Evolutionary conservation across 2,797 vertebrate genomes (phyloP), one percentile per base, ranked within the genome.

Genomic region (Odontamblyopus lacepedii): DNA sequence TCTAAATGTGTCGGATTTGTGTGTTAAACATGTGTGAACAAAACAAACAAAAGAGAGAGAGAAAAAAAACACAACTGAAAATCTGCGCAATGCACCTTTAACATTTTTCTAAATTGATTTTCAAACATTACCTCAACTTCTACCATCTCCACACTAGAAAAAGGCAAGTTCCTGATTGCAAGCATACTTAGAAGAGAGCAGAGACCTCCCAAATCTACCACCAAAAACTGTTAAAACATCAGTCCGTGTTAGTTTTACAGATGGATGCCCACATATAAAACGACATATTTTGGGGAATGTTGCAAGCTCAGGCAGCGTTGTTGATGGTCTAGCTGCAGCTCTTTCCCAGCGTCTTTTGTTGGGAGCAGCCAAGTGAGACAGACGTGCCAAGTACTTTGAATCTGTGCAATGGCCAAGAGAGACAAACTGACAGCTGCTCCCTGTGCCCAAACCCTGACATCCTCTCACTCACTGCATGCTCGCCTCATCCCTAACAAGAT

Each of bases 351-450:
- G 11, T 82, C 72, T 78, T 81, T 82, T 80, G 78, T 87, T 81
- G 71, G 44, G 80, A 70, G 57, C 75, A 78, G 57, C 75, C 75
- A 78, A 87, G 80, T 78, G 79, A 79, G 84, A 81, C 78, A 80
- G 83, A 82, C 78, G 86, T 80, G 80, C 72, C 51, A 61, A 80
- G 74, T 82, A 83, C 80, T 87, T 86, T 82, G 77, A 82, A 76
- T 87, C 79, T 83, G 76, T 69, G 72, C 78, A 88, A 86, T 85
- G 78, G 82, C 85, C 79, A 86, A 87, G 84, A 88, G 89, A 85
- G 80, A 87, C 84, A 82, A 84, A 88, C 81, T 87, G 84, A 85
- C 87, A 87, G 87, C 86, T 88, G 83, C 78, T 91, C 79, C 77
- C 73, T 67, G 71, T 76, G 76, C 80, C 70, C 84, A 84, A 81